A percentile compares a stretch with the other conserved stretches of the same genome.
phyloP scores from a whole-genome alignment of 2,113 vertebrate genomes.

The Siphamia tubifer region DNA sequence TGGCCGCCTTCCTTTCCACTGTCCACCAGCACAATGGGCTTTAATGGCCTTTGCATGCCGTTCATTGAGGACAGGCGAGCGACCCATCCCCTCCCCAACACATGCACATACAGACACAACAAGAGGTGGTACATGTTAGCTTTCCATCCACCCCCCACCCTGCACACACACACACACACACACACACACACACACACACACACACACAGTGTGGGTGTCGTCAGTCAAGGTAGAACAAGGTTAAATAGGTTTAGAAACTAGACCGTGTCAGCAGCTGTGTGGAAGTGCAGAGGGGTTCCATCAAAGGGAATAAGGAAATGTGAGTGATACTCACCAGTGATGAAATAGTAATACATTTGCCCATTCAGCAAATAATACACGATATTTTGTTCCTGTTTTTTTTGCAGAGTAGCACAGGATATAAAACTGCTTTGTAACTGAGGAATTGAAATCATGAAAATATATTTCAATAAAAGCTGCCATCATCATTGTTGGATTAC shows the following conservation, averaged over 20 bases:
- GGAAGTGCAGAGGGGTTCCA: not conserved
- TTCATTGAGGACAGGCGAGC: constrained; percentile 56
- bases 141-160: not conserved
- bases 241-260: not conserved
- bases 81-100: constrained; percentile 27
- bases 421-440: too few species aligned
- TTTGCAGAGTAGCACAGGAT: too few species aligned
- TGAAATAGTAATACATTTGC: rapidly evolving
- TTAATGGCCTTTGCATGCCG: constrained; percentile 67
- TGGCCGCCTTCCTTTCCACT: constrained; percentile 62
- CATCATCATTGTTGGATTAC: too few species aligned
- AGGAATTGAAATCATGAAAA: too few species aligned
- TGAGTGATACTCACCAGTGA: not conserved
- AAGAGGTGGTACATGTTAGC: constrained; percentile 2
- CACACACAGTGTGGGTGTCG: constrained; percentile 4
- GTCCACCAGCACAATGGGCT: constrained; percentile 72
- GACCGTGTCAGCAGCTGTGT: too few species aligned
- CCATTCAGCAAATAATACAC: too few species aligned
- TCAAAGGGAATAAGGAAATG: not conserved
- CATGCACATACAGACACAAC: constrained; percentile 7
- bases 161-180: not conserved
- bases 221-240: not conserved
- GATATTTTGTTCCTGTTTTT: too few species aligned
- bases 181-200: not conserved
- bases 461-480: too few species aligned